Evolutionary conservation across 2,888 invertebrate species (phyloP).

Genomic region (Drosophila buzzatii): DNA sequence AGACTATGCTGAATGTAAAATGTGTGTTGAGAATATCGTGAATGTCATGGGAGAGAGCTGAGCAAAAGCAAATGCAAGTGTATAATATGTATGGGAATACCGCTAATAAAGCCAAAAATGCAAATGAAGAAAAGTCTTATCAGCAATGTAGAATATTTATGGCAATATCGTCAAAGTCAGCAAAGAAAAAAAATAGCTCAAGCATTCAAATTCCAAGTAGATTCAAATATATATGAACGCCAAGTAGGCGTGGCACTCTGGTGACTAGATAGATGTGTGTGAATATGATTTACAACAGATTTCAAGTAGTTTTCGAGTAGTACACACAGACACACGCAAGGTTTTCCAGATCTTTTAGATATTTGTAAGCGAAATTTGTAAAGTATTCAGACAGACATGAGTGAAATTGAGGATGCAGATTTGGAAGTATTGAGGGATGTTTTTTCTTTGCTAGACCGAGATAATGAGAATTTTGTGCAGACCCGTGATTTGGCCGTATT

Average conservation of each 20-base stretch:
- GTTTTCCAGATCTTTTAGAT: not conserved
- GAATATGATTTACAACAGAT: not conserved
- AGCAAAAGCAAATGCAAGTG: too few species aligned
- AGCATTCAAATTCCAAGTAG: not conserved
- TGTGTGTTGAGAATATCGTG: not conserved
- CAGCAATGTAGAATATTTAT: not conserved
- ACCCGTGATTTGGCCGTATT: slow-evolving; percentile 14
- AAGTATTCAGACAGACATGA: not conserved
- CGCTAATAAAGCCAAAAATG: not conserved
- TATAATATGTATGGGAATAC: not conserved
- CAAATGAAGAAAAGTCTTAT: too few species aligned
- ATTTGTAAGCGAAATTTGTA: not conserved
- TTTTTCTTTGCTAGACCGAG: slow-evolving; percentile 20
- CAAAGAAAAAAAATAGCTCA: not conserved
- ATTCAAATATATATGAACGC: not conserved
- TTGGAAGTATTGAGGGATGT: not conserved
- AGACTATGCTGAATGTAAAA: not conserved
- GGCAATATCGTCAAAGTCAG: not conserved
- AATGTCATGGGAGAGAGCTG: not conserved
- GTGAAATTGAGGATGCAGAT: not conserved
- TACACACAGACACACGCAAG: not conserved
- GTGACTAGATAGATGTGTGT: not conserved
- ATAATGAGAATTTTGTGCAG: not conserved
- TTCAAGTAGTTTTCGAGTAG: too few species aligned
- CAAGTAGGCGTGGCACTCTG: not conserved